A percentile compares a stretch with the other conserved stretches of the same genome.
Conservation (phyloP, 2,888 invertebrate genomes). For the Rhingia rostrata region DNA sequence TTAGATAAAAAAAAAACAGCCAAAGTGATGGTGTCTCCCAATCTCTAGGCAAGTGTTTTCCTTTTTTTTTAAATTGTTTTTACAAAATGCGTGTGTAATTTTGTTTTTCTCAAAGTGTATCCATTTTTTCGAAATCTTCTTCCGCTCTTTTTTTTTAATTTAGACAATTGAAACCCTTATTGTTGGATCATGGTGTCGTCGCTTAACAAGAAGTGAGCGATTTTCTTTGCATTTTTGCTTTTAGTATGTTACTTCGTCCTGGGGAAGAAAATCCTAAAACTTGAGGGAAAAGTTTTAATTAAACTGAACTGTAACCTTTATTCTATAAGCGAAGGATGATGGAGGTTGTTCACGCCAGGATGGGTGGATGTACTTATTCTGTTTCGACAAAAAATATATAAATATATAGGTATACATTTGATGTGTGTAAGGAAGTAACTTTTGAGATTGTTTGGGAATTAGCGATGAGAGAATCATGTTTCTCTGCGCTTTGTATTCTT, state of each 20-base stretch:
- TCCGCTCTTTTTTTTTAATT: slow-evolving; percentile 50
- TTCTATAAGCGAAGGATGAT: slow-evolving; percentile 2
- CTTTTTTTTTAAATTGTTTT: slow-evolving; percentile 38
- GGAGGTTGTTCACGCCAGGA: neutral
- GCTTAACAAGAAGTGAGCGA: slow-evolving; percentile 62
- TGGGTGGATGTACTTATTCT: slow-evolving; percentile 15
- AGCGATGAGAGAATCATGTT: slow-evolving; percentile 64
- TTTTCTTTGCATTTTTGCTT: slow-evolving; percentile 34
- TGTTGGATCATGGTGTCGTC: slow-evolving; percentile 52
- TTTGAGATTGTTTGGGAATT: slow-evolving; percentile 64
- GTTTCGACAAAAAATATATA: neutral
- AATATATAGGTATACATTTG: neutral
- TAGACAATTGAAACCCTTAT: slow-evolving; percentile 64
- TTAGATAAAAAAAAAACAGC: neutral
- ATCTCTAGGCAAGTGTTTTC: neutral
- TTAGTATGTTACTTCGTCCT: slow-evolving; percentile 58
- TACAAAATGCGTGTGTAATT: slow-evolving; percentile 39
- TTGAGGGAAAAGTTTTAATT: slow-evolving; percentile 70
- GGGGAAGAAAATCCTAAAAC: slow-evolving; percentile 37
- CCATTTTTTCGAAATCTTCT: slow-evolving; percentile 25
- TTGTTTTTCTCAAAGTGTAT: slow-evolving; percentile 34
- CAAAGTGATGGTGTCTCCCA: neutral
- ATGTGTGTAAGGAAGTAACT: slow-evolving; percentile 35
- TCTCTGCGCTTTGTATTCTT: slow-evolving; percentile 12
- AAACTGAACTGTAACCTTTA: slow-evolving; percentile 60